Conservation (phyloP, 2,113 vertebrate genomes). For the Ictalurus furcatus region DNA sequence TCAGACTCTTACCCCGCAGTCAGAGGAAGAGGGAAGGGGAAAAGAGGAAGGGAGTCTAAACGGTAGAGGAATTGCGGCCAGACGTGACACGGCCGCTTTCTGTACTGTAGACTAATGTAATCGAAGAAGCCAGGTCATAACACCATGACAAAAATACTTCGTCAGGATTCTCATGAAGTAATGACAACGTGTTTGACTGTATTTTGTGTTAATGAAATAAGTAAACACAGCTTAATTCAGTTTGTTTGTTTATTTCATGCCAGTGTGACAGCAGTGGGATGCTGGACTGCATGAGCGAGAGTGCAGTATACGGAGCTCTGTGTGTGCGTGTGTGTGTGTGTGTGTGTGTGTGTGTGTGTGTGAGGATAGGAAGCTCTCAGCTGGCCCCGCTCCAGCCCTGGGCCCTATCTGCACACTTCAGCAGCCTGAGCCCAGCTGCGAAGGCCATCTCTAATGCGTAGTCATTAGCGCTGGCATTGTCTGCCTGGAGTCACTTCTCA, state of each 20-base stretch:
- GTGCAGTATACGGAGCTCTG: conserved; percentile 7
- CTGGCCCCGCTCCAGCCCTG: conserved; percentile 60
- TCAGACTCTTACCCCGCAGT: conserved; percentile 13
- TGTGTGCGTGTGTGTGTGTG: not conserved
- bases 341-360: not conserved
- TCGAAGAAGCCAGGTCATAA: not conserved
- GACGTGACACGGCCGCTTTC: not conserved
- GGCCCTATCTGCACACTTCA: conserved; percentile 63
- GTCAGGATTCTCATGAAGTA: not conserved
- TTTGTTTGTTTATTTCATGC: conserved; percentile 30
- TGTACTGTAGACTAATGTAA: not conserved
- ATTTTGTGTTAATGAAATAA: conserved; percentile 38
- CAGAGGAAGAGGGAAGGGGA: not conserved
- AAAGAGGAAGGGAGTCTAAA: conserved; percentile 4
- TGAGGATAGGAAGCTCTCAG: conserved; percentile 22
- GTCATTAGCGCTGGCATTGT: conserved; percentile 65
- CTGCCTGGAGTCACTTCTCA: conserved; percentile 69
- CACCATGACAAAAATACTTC: not conserved
- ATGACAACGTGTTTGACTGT: not conserved
- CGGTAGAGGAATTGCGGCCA: not conserved
- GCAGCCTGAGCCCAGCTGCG: conserved; percentile 71
- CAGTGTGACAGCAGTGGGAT: conserved; percentile 32
- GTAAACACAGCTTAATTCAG: conserved; percentile 23
- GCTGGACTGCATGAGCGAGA: conserved; percentile 24
- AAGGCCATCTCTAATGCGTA: conserved; percentile 67